Evolutionary conservation across 2,888 invertebrate species (phyloP).

Genomic region (Erannis defoliaria): DNA sequence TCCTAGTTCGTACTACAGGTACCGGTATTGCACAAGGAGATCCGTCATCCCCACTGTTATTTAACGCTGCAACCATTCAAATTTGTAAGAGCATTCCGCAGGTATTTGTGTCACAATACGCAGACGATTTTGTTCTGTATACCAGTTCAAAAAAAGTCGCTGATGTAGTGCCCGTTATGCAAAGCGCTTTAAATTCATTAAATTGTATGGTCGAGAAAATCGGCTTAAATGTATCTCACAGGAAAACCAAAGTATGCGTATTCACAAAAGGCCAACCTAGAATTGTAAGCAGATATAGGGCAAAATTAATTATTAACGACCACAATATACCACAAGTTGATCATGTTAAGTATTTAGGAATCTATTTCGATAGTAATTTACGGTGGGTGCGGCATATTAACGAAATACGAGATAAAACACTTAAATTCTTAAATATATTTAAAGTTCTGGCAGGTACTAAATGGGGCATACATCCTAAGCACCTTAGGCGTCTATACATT

Average conservation of each 20-base stretch:
- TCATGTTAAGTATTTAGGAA: constrained; percentile 1
- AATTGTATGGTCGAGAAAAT: too few relatives aligned
- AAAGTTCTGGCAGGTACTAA: background rate
- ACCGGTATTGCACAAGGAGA: too few relatives aligned
- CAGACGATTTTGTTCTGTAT: too few relatives aligned
- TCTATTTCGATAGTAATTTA: background rate
- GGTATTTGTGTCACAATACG: too few relatives aligned
- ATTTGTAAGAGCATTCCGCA: too few relatives aligned
- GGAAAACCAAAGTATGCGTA: constrained; percentile 1
- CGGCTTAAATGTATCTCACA: too few relatives aligned
- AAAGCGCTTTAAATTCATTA: too few relatives aligned
- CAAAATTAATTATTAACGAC: constrained; percentile 2
- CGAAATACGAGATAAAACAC: constrained; percentile 4
- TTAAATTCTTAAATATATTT: constrained; percentile 7
- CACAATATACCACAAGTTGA: background rate
- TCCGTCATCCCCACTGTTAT: too few relatives aligned
- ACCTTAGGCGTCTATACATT: constrained; percentile 1
- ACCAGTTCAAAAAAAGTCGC: too few relatives aligned
- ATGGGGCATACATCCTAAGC: constrained; percentile 8
- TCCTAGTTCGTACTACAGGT: too few relatives aligned
- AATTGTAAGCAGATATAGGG: background rate
- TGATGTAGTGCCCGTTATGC: too few relatives aligned
- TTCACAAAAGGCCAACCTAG: background rate
- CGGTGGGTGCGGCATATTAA: constrained; percentile 2
- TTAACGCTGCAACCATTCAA: too few relatives aligned